phyloP scores from a whole-genome alignment of 2,797 vertebrate species.

The Mycteria americana region DNA sequence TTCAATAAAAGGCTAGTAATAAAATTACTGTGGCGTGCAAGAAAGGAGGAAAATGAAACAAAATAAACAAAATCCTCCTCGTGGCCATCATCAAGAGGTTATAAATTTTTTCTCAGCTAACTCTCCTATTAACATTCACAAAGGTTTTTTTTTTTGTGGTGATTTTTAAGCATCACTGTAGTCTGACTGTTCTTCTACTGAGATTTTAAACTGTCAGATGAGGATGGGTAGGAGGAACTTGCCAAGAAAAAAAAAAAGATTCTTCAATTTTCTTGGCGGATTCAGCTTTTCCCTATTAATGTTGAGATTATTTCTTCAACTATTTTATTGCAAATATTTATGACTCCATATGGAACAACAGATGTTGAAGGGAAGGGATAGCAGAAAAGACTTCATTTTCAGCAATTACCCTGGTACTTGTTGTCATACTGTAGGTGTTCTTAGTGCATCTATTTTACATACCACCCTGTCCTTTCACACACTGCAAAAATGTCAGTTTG shows the following conservation, averaged over 20 bases:
- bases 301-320: constrained; percentile 68
- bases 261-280: constrained; percentile 59
- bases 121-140: neutral
- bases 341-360: constrained; percentile 74
- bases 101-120: neutral
- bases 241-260: constrained; percentile 39
- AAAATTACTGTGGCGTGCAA: neutral
- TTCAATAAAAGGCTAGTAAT: neutral
- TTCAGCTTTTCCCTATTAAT: constrained; percentile 69
- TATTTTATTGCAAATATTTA: constrained; percentile 79
- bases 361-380: constrained; percentile 71
- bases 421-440: constrained; percentile 74
- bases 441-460: constrained; percentile 68
- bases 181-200: constrained; percentile 6
- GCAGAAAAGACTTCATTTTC: constrained; percentile 73
- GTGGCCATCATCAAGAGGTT: neutral
- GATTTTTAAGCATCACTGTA: constrained; percentile 3
- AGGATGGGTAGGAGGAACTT: constrained; percentile 56
- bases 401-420: constrained; percentile 71
- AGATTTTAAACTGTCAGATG: constrained; percentile 53
- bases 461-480: constrained; percentile 66
- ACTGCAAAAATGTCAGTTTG: constrained; percentile 60
- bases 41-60: neutral
- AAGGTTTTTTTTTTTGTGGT: neutral
- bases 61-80: neutral